These are phyloP conservation scores for Limenitis camilla DNA, from an alignment of 2,888 invertebrate species.

Conservation along the genomic window DNA sequence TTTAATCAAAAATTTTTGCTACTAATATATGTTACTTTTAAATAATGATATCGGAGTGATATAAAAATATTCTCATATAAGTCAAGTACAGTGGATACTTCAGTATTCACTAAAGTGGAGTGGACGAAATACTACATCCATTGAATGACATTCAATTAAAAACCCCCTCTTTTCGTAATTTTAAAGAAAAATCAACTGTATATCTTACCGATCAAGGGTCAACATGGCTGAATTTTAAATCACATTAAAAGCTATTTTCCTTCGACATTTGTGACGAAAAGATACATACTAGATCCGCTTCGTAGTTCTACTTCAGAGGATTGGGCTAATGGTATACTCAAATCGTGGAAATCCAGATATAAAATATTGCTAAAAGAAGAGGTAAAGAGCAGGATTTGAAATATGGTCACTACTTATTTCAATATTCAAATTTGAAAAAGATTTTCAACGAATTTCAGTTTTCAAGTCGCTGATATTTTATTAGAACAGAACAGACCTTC, in stretches of 20 bases:
- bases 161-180: background rate
- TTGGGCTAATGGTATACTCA: constrained; percentile 8
- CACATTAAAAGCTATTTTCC: constrained; percentile 2
- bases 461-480: too few species aligned
- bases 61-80: constrained; percentile 3
- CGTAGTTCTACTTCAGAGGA: constrained; percentile 9
- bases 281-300: constrained; percentile 1
- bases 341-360: constrained; percentile 2
- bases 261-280: background rate
- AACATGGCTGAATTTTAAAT: background rate
- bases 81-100: constrained; percentile 3
- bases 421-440: too few species aligned
- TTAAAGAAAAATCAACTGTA: background rate
- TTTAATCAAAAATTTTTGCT: too few species aligned
- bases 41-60: constrained; percentile 6
- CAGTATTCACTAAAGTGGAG: constrained; percentile 8
- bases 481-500: too few species aligned
- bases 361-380: background rate
- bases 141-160: constrained; percentile 2
- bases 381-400: background rate
- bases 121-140: constrained; percentile 4
- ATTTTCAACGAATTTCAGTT: too few species aligned
- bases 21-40: background rate
- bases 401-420: too few species aligned
- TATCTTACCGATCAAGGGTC: background rate